phyloP scores from a whole-genome alignment of 2,797 vertebrate genomes.

The Propithecus deckenii region DNA sequence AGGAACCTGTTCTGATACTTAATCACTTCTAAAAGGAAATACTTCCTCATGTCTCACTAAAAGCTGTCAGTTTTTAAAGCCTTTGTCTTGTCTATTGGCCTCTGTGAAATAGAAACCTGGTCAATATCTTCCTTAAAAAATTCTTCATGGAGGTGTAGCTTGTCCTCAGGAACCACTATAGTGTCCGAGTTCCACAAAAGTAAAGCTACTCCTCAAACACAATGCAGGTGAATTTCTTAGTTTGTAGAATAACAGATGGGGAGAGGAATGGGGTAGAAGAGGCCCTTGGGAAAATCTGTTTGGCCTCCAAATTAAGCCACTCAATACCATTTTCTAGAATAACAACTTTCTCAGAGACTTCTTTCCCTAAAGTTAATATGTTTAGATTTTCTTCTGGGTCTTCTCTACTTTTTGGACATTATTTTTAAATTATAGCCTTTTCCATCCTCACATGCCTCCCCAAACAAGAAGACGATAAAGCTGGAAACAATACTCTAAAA shows the following conservation, averaged over 20 bases:
- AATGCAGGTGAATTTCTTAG: neutral
- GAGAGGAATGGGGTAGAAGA: neutral
- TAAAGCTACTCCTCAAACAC: neutral
- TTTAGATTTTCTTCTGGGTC: neutral
- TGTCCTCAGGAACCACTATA: neutral
- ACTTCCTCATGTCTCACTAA: constrained; percentile 7
- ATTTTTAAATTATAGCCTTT: constrained; percentile 25
- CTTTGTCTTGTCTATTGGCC: neutral
- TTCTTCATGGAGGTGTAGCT: neutral
- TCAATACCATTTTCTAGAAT: constrained; percentile 34
- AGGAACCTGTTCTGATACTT: neutral
- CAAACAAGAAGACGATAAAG: neutral
- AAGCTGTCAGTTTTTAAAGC: constrained; percentile 22
- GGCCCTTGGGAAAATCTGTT: neutral
- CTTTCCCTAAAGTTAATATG: constrained; percentile 6
- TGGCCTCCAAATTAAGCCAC: neutral
- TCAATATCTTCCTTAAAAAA: constrained; percentile 40
- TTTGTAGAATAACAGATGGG: neutral
- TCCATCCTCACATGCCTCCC: neutral
- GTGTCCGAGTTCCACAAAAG: neutral
- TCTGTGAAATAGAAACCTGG: neutral
- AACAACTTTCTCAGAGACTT: neutral
- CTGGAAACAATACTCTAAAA: constrained; percentile 20
- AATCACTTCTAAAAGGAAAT: constrained; percentile 38
- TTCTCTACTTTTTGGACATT: neutral